phyloP scores from a whole-genome alignment of 2,888 invertebrate species.

The Himalopsyche tibetana region DNA sequence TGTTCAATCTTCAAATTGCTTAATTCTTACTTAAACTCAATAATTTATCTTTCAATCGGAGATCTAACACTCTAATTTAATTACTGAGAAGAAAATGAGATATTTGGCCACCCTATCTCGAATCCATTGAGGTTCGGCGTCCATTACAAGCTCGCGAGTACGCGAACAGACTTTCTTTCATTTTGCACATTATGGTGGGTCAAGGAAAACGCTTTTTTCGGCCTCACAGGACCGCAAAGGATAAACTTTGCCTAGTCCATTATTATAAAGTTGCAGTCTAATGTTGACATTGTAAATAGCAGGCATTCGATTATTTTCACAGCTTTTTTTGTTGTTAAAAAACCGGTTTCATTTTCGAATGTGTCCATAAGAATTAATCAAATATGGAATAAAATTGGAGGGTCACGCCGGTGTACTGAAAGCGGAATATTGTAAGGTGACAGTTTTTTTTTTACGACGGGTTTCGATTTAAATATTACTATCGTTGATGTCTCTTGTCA shows the following conservation, averaged over 20 bases:
- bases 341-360: background rate
- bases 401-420: background rate
- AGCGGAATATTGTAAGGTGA: background rate
- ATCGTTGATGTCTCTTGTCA: background rate
- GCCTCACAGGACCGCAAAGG: conserved; percentile 26
- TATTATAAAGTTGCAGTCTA: background rate
- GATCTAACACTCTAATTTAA: too few relatives aligned
- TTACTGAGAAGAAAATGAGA: too few relatives aligned
- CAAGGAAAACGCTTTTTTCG: conserved; percentile 59
- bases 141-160: conserved; percentile 2
- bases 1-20: too few relatives aligned
- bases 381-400: conserved; percentile 15
- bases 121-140: conserved; percentile 7
- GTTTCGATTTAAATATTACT: background rate
- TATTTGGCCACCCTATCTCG: background rate
- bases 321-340: background rate
- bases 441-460: background rate
- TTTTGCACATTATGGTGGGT: conserved; percentile 60
- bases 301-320: conserved; percentile 20
- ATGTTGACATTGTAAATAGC: conserved; percentile 24
- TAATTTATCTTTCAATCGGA: too few relatives aligned
- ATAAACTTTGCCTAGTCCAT: background rate
- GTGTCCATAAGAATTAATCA: conserved; percentile 1
- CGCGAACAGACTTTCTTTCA: conserved; percentile 62
- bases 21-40: too few relatives aligned